Base-by-base conservation (phyloP, 1,140 invertebrate genomes). In the Goniozus legneri region DNA sequence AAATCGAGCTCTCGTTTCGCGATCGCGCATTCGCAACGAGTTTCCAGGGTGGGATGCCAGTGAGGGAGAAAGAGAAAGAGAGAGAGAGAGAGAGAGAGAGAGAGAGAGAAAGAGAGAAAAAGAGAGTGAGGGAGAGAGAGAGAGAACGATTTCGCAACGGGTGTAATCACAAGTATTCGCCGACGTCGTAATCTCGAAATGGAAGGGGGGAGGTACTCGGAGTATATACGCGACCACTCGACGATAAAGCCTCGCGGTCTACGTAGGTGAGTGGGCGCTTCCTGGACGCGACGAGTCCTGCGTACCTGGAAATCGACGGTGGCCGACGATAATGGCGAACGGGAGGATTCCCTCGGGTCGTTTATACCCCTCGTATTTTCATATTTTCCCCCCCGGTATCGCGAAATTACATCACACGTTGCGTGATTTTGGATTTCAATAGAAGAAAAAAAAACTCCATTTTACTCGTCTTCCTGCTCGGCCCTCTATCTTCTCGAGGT, bases 251-350 rank as follows among this genome's bases (percentile, higher is more conserved):
- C 13, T 12, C 2, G 22, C 15, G 6, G 38, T 44, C 20, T 18
- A 30, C n/a, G 1, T 22, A 15, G 19, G 24, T 2, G 12, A n/a
- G 52, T 44, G 53, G 42, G 27, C 56, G 45, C n/a, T 56, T 58
- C 54, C 42, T 56, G 37, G 30, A 48, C 21, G 54, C 41, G 44
- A 10, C 4, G n/a, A n/a, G n/a, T n/a, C 6, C 10, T 27, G 15
- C 20, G 13, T 56, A 55, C 48, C 18, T 27, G 27, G 54, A 57
- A 48, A 31, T 33, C 30, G 39, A 0, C 33, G 40, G 32, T 48
- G 40, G 52, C 41, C 20, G 37, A 10, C 24, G 41, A 32, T 48
- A 58, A 58, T 57, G 47, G 44, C 44, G 33, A 56, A 56, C 51
- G 41, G 24, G 42, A 6, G 4, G 4, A 4, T 27, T 4, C 24